Percentiles rank a stretch among this genome's conserved stretches.
Evolutionary conservation across 2,113 vertebrate species (phyloP).

Genomic region (Furnarius figulus): DNA sequence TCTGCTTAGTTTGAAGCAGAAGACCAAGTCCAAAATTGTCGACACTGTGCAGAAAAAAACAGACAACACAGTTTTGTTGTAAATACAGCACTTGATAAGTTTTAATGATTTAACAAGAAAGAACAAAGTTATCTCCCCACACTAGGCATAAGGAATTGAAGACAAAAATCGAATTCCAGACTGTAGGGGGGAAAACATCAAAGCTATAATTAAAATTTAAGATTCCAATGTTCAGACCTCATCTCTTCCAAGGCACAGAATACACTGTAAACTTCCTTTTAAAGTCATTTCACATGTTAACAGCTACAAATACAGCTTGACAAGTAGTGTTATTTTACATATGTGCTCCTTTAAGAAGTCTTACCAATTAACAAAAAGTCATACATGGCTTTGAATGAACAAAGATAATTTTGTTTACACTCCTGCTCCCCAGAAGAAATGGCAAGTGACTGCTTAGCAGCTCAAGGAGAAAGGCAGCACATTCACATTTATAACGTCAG

Average conservation of each 20-base stretch:
- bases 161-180: not conserved
- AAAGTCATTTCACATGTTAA: not conserved
- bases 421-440: not conserved
- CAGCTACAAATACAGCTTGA: not conserved
- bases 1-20: constrained; percentile 91
- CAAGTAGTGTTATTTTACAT: not conserved
- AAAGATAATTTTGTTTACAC: not conserved
- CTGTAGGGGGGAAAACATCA: not conserved
- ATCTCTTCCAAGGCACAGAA: not conserved
- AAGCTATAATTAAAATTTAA: not conserved
- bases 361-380: not conserved
- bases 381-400: not conserved
- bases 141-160: not conserved
- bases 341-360: not conserved
- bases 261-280: not conserved
- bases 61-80: not conserved
- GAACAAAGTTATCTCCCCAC: not conserved
- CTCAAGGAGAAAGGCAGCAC: not conserved
- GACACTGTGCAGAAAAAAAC: constrained; percentile 76
- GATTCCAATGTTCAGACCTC: not conserved
- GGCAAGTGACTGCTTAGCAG: not conserved
- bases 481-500: not conserved
- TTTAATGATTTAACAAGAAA: not conserved
- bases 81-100: not conserved
- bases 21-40: constrained; percentile 96